Conservation (phyloP, 2,113 vertebrate genomes). For the Epinephelus moara region DNA sequence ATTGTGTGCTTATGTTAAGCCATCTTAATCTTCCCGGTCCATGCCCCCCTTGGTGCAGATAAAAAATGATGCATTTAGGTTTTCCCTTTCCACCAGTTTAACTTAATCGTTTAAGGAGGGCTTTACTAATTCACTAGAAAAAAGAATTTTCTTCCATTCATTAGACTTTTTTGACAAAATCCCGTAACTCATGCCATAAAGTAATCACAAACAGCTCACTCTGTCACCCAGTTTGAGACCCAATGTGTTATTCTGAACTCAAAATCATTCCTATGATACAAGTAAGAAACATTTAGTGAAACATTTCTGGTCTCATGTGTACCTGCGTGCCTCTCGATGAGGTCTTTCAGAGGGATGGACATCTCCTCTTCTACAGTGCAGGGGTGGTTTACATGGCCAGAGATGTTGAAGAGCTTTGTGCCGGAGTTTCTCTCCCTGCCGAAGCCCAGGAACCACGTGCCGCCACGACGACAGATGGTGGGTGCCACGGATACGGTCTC, state of each 20-base stretch:
- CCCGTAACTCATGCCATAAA: not conserved
- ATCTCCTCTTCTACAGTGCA: slow-evolving; percentile 99
- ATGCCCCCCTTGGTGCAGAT: not conserved
- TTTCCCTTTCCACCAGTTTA: not conserved
- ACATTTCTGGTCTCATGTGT: not conserved
- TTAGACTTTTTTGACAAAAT: not conserved
- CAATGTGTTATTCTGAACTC: not conserved
- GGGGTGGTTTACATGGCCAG: slow-evolving; percentile 94
- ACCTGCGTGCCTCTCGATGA: slow-evolving; percentile 96
- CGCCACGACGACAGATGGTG: slow-evolving; percentile 95
- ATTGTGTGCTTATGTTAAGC: slow-evolving; percentile 35
- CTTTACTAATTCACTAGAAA: not conserved
- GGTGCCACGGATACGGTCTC: slow-evolving; percentile 96
- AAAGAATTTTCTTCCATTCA: not conserved
- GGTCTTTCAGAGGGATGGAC: slow-evolving; percentile 94
- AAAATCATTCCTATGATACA: not conserved
- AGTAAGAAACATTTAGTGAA: not conserved
- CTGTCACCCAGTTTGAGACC: not conserved
- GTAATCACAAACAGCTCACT: not conserved
- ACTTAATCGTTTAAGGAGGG: not conserved
- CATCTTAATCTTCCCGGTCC: slow-evolving; percentile 47
- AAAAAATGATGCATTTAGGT: slow-evolving; percentile 7
- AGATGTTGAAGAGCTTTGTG: slow-evolving; percentile 98
- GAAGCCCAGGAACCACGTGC: slow-evolving; percentile 92
- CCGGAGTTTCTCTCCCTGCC: slow-evolving; percentile 96